Evolutionary conservation across 2,113 vertebrate genomes (phyloP).

Genomic region (Callocephalon fimbriatum): DNA sequence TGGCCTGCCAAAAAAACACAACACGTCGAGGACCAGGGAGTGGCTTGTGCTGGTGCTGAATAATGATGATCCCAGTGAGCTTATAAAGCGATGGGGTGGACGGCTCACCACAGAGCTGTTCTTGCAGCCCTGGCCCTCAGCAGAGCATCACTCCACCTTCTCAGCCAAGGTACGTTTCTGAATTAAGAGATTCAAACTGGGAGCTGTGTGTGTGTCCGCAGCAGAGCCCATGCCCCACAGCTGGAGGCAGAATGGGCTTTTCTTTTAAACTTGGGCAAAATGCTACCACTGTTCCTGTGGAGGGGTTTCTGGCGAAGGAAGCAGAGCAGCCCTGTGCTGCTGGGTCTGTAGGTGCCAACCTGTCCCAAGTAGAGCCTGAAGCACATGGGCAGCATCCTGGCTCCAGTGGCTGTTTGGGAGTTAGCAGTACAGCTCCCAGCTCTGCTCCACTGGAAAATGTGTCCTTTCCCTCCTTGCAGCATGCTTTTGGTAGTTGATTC

Average conservation of each 20-base stretch:
- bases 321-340: not conserved
- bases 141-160: not conserved
- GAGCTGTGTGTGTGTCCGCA: not conserved
- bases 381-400: not conserved
- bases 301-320: not conserved
- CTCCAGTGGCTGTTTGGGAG: not conserved
- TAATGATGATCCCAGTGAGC: not conserved
- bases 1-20: not conserved
- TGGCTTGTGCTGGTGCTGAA: constrained; percentile 33
- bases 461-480: not conserved
- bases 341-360: not conserved
- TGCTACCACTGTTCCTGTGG: rapidly evolving
- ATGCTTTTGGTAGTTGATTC: not conserved
- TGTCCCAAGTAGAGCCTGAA: not conserved
- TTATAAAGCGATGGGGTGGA: not conserved
- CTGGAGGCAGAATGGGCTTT: not conserved
- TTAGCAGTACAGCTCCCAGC: not conserved
- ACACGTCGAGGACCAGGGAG: constrained; percentile 8
- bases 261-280: not conserved
- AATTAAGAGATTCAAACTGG: not conserved
- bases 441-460: not conserved
- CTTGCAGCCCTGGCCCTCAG: not conserved
- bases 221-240: rapidly evolving
- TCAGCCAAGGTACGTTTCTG: constrained; percentile 23
- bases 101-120: not conserved